phyloP scores from a whole-genome alignment of 2,888 invertebrate species.

The Ypsolopha scabrella region DNA sequence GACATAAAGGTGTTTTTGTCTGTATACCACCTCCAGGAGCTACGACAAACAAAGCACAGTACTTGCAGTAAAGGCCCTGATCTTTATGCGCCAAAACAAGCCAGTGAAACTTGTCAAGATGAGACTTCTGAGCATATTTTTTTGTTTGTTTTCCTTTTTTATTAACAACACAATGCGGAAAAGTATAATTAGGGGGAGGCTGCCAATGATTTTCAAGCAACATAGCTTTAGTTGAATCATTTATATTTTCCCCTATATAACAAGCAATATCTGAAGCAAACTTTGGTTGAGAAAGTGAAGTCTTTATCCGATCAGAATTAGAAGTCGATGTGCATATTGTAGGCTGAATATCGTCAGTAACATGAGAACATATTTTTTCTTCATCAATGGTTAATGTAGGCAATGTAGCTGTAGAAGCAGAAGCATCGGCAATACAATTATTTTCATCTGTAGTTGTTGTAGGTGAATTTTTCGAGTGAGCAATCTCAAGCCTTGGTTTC shows the following conservation, averaged over 20 bases:
- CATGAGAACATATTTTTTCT: too few species aligned
- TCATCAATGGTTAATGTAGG: too few species aligned
- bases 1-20: too few species aligned
- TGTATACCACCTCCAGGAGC: too few species aligned
- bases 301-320: not conserved
- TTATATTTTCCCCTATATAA: not conserved
- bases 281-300: constrained; percentile 1
- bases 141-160: constrained; percentile 7
- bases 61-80: constrained; percentile 11
- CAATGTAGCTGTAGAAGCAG: too few species aligned
- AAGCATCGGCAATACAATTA: constrained; percentile 3
- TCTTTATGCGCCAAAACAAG: constrained; percentile 11
- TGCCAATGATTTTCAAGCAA: constrained; percentile 8
- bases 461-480: constrained; percentile 2
- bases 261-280: constrained; percentile 7
- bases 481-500: constrained; percentile 5
- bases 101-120: constrained; percentile 11
- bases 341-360: constrained; percentile 5
- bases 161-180: constrained; percentile 6
- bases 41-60: constrained; percentile 9
- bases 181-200: constrained; percentile 6
- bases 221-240: constrained; percentile 7
- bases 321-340: constrained; percentile 3
- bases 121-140: constrained; percentile 11
- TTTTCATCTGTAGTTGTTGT: constrained; percentile 1